These are phyloP conservation scores for Tragulus kanchil DNA, from an alignment of 2,113 vertebrate species.

Conservation along the genomic window DNA sequence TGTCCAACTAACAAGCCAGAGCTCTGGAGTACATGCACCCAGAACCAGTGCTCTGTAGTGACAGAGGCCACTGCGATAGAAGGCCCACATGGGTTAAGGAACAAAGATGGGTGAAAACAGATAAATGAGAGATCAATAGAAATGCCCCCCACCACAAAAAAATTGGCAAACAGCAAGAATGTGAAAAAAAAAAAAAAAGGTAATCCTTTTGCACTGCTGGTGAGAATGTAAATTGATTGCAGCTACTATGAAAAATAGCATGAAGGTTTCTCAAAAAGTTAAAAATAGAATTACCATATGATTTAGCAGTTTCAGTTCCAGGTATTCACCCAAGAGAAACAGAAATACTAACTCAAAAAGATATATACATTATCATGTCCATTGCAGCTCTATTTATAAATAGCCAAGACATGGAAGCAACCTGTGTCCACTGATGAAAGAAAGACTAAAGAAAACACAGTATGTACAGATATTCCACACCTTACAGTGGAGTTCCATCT, in stretches of 20 bases:
- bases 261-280: not conserved
- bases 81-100: too few relatives aligned
- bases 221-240: not conserved
- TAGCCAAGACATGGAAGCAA: not conserved
- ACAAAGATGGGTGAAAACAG: too few relatives aligned
- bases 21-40: too few relatives aligned
- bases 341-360: not conserved
- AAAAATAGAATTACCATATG: not conserved
- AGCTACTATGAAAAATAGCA: not conserved
- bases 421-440: not conserved
- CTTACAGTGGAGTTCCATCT: not conserved
- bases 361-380: not conserved
- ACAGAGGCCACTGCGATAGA: too few relatives aligned
- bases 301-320: not conserved
- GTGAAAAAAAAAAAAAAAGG: not conserved
- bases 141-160: too few relatives aligned
- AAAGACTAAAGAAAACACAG: not conserved
- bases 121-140: too few relatives aligned
- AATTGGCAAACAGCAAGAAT: not conserved
- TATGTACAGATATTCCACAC: not conserved
- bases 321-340: not conserved
- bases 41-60: too few relatives aligned
- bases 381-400: not conserved
- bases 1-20: too few relatives aligned
- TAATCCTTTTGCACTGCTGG: not conserved